Conservation (phyloP, 2,797 vertebrate species). For the Pseudochaenichthys georgianus region DNA sequence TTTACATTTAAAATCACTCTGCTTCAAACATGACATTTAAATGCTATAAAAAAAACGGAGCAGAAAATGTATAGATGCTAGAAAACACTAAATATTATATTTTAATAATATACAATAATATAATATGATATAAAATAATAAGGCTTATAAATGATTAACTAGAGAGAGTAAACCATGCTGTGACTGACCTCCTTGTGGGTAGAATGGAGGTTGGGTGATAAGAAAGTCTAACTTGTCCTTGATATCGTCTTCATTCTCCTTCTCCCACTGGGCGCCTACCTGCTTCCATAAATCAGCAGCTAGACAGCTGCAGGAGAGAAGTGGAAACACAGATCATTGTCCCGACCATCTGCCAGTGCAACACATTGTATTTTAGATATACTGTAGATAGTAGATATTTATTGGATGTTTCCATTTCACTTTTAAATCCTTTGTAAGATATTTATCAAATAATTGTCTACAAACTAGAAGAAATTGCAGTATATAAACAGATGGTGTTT, state of each 20-base stretch:
- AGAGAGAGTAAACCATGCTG: neutral
- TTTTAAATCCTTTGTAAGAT: neutral
- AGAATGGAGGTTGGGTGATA: conserved; percentile 81
- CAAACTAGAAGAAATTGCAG: neutral
- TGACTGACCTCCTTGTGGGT: conserved; percentile 89
- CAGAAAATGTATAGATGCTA: too few relatives aligned
- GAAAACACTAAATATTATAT: too few relatives aligned
- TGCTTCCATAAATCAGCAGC: conserved; percentile 90
- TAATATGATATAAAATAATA: neutral
- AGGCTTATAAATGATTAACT: neutral
- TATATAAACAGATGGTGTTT: neutral
- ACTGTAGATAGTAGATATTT: neutral
- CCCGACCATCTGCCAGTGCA: neutral
- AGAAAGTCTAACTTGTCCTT: conserved; percentile 97
- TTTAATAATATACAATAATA: neutral
- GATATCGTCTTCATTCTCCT: conserved; percentile 94
- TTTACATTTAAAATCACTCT: neutral
- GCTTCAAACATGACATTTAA: neutral
- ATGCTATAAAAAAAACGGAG: too few relatives aligned
- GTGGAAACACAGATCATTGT: neutral
- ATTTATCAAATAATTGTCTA: neutral
- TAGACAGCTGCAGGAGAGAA: conserved; percentile 78
- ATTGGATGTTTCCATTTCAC: neutral
- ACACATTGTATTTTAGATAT: neutral
- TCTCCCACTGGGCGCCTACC: conserved; percentile 94